Conservation (phyloP, 1,140 invertebrate species). For the Dreissena polymorpha region DNA sequence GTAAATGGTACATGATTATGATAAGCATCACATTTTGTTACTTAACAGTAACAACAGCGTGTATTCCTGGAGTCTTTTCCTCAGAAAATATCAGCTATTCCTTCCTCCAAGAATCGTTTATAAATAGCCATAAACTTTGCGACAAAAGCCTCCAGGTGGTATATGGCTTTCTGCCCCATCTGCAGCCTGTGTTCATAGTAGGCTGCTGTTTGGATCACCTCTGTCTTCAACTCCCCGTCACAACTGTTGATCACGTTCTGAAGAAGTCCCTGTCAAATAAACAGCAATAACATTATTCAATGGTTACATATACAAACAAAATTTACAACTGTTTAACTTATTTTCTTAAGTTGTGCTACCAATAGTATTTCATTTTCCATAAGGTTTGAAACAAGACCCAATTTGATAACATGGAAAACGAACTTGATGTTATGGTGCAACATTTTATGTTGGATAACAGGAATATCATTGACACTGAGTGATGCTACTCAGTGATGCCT, state of each 20-base stretch:
- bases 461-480: too few relatives aligned
- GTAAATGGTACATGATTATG: too few relatives aligned
- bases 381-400: too few relatives aligned
- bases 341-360: too few relatives aligned
- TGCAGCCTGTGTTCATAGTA: constrained; percentile 94
- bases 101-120: constrained; percentile 81
- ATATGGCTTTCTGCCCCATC: constrained; percentile 95
- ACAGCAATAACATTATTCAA: not conserved
- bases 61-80: not conserved
- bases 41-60: not conserved
- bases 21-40: too few relatives aligned
- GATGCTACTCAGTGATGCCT: too few relatives aligned
- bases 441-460: too few relatives aligned
- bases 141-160: constrained; percentile 98
- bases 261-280: constrained; percentile 84
- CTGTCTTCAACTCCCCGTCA: constrained; percentile 92
- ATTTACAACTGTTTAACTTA: not conserved
- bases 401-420: too few relatives aligned
- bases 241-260: constrained; percentile 93
- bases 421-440: too few relatives aligned
- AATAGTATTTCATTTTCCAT: too few relatives aligned
- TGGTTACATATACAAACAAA: not conserved
- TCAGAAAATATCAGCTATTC: constrained; percentile 76
- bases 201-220: constrained; percentile 92
- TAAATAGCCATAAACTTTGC: constrained; percentile 98